phyloP scores from a whole-genome alignment of 2,888 invertebrate genomes.

The Apotomis betuletana region DNA sequence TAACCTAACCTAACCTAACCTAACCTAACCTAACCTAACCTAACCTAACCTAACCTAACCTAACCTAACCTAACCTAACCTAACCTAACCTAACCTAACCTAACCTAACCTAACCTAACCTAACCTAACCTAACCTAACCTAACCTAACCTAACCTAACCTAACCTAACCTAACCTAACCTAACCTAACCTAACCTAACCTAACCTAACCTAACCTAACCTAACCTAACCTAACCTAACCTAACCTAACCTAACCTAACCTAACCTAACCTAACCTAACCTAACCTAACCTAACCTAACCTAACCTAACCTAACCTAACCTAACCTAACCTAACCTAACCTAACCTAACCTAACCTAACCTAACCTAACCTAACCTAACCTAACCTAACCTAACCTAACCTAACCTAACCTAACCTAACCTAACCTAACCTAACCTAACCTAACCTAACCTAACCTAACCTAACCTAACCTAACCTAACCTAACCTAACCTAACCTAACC shows the following conservation, averaged over 20 bases:
- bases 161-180: background rate
- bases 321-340: slow-evolving; percentile 16
- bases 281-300: slow-evolving; percentile 14
- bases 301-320: slow-evolving; percentile 13
- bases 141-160: slow-evolving; percentile 42
- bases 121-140: slow-evolving; percentile 42
- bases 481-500: slow-evolving; percentile 16
- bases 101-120: slow-evolving; percentile 33
- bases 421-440: slow-evolving; percentile 16
- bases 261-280: slow-evolving; percentile 19
- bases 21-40: slow-evolving; percentile 10
- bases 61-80: slow-evolving; percentile 8
- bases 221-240: slow-evolving; percentile 19
- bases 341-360: slow-evolving; percentile 16
- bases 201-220: slow-evolving; percentile 17
- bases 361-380: slow-evolving; percentile 16
- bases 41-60: slow-evolving; percentile 8
- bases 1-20: slow-evolving; percentile 19
- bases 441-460: slow-evolving; percentile 16
- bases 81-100: slow-evolving; percentile 8
- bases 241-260: slow-evolving; percentile 19
- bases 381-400: slow-evolving; percentile 16
- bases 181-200: slow-evolving; percentile 10
- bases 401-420: slow-evolving; percentile 16
- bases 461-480: slow-evolving; percentile 15